These are phyloP conservation scores for Peromyscus eremicus DNA, from an alignment of 2,797 vertebrate genomes.

Conservation along the genomic window DNA sequence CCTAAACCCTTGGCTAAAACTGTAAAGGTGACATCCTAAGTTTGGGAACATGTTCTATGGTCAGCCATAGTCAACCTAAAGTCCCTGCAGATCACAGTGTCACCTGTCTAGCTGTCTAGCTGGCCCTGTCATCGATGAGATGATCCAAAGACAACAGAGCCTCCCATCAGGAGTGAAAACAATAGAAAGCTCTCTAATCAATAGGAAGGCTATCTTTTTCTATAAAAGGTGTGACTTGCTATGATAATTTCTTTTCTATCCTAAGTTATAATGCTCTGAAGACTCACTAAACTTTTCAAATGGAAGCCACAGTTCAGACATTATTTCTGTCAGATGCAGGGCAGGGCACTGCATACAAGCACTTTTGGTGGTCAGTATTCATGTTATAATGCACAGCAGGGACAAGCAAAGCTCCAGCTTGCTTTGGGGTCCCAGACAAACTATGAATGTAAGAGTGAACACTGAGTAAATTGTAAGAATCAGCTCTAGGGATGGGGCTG, in stretches of 20 bases:
- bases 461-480: neutral
- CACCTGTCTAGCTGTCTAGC: neutral
- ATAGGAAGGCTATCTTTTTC: neutral
- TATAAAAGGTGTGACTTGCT: neutral
- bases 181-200: neutral
- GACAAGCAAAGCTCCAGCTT: constrained; percentile 21
- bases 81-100: neutral
- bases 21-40: neutral
- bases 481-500: neutral
- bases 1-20: neutral
- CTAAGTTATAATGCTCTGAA: neutral
- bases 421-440: neutral
- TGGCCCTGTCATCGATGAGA: neutral
- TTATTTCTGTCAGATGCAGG: neutral
- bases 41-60: neutral
- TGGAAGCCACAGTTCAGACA: constrained; percentile 23
- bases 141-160: neutral
- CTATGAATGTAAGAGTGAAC: neutral
- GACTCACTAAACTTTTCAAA: constrained; percentile 17
- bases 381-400: neutral
- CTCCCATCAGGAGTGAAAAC: neutral
- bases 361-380: neutral
- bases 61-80: neutral
- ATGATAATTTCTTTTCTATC: neutral
- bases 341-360: neutral